Conservation (phyloP, 1,140 invertebrate species). For the silkworm (Bombyx mori) region ASM3026992v2 NC_085115.1:2168501-2169000, state of each 20-base stretch:
- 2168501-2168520: background rate
- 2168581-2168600: background rate
- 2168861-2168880: no score
- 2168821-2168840: slow-evolving; percentile 58
- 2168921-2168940: no score
- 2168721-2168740: slow-evolving; percentile 20
- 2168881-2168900: no score
- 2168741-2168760: slow-evolving; percentile 40
- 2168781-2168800: slow-evolving; percentile 69
- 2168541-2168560: no score
- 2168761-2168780: slow-evolving; percentile 70
- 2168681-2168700: slow-evolving; percentile 20
- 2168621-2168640: no score
- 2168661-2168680: slow-evolving; percentile 8
- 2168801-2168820: slow-evolving; percentile 71
- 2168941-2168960: no score
- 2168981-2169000: no score
- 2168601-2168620: no score
- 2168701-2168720: slow-evolving; percentile 52
- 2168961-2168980: no score
- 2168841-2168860: slow-evolving; percentile 24
- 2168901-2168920: no score
- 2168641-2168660: no score
- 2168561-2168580: background rate
- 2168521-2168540: no score